Base-by-base conservation (phyloP, 2,797 vertebrate species). In the Leuciscus waleckii region DNA sequence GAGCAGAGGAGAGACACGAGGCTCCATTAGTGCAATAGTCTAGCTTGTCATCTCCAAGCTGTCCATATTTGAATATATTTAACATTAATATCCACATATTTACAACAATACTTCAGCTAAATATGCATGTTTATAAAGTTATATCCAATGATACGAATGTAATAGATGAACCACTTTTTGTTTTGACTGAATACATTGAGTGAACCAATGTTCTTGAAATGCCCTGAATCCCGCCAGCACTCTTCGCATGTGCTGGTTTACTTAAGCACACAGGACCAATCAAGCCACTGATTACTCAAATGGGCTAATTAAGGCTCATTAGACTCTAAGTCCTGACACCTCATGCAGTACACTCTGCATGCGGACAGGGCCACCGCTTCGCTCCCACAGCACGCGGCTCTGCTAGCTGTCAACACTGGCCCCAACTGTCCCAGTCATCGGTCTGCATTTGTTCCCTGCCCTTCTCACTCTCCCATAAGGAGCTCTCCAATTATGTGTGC, bases 221-320 rank as follows among this genome's bases (percentile, higher is more conserved):
- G 70, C 68, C 80, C 86, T 83, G 43, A 83, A 81, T 81, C 86
- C 83, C 69, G 49, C 81, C 84, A 81, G 86, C 69, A 73, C 86
- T 82, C 86, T 88, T 87, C 63, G 29, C 84, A 79, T 84, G 89
- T 86, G 86, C 81, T 90, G 84, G 79, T 86, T 90, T 88, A 85
- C 90, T 90, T 89, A 89, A 90, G 90, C 86, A 83, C 88, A 90
- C 87, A 85, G 80, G 80, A 90, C 90, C 90, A 91, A 91, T 91
- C 90, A 91, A 89, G 85, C 81, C 88, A 65, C 89, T 89, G 89
- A 90, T 90, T 91, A 89, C 90, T 87, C 87, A 86, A 90, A 90
- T 90, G 84, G 89, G 86, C 87, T 90, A 89, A 91, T 91, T 91
- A 90, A 89, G 85, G 87, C 89, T 90, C 86, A 90, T 90, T 91